Base-by-base conservation (phyloP, 2,888 invertebrate species). In the Meiosimyza decipiens region DNA sequence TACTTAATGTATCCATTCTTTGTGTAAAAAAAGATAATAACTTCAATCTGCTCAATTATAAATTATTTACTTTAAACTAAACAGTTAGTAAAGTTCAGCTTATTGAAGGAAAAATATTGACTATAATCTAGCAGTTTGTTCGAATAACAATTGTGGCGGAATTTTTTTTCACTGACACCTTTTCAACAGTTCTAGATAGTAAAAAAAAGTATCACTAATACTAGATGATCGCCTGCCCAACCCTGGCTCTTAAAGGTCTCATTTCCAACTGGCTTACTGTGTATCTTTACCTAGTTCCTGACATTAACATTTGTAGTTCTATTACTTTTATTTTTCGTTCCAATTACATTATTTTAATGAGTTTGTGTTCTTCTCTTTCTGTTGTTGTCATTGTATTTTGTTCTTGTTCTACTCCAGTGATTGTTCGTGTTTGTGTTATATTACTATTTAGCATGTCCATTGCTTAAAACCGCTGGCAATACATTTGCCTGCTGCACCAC, bases 361-460 rank as follows among this genome's bases (percentile, higher is more conserved):
- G 52, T 62, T 12, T 16, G 55, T 55, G 57, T 52, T 51, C 51
- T 60, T 49, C n/a, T n/a, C n/a, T 33, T 55, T 59, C 70, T 62
- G 71, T 52, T 74, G 55, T 60, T 73, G 63, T 57, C 65, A 16
- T 28, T 62, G 47, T 59, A 51, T 28, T 47, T 66, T 66, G 65
- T 54, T 52, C 2, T 18, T 55, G 28, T 50, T 62, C 51, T 49
- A 22, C 13, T 69, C 59, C 57, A 65, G 47, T 22, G 22, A 15
- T 15, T 33, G 62, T 13, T 54, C 9, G 7, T 59, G 74, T 57
- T 57, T 74, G 68, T 51, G 70, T 72, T 75, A 9, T 65, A 77
- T 77, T 79, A 79, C 81, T 85, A 87, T 82, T 87, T 87, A 78
- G 86, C 87, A 81, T 87, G 87, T 47, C 87, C 86, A 79, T 87